These are phyloP conservation scores for Lomographa bimaculata DNA, from an alignment of 2,888 invertebrate genomes.

Conservation along the genomic window DNA sequence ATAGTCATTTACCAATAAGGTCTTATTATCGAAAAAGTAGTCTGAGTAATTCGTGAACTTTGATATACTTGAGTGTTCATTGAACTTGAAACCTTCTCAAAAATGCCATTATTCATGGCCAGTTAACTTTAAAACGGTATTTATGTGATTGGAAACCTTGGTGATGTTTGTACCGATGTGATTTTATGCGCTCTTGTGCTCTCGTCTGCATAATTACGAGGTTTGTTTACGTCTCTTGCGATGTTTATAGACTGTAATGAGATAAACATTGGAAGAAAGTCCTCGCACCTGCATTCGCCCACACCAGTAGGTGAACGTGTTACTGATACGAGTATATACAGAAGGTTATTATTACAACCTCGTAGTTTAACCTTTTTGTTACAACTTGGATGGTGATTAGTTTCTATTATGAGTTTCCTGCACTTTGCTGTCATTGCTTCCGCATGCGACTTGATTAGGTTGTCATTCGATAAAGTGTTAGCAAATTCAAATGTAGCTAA, in stretches of 20 bases:
- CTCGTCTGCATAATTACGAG: conserved; percentile 25
- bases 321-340: conserved; percentile 58
- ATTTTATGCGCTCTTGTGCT: no score
- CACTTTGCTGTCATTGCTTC: conserved; percentile 38
- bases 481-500: no score
- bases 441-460: conserved; percentile 23
- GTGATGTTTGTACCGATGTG: conserved; percentile 15
- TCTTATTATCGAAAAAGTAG: no score
- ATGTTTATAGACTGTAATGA: conserved; percentile 19
- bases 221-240: conserved; percentile 23
- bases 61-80: no score
- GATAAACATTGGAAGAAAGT: conserved; percentile 50
- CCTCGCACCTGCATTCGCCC: conserved; percentile 38
- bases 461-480: conserved; percentile 9
- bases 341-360: conserved; percentile 61
- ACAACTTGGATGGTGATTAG: conserved; percentile 40
- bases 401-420: conserved; percentile 37
- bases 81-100: conserved; percentile 27
- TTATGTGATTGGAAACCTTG: conserved; percentile 17
- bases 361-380: conserved; percentile 45
- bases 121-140: conserved; percentile 12
- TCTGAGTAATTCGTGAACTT: no score
- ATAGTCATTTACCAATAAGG: no score
- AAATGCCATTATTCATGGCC: conserved; percentile 13
- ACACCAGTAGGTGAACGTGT: conserved; percentile 58